Base-by-base conservation (phyloP, 2,113 vertebrate species). In the Nycticorax nycticorax region DNA sequence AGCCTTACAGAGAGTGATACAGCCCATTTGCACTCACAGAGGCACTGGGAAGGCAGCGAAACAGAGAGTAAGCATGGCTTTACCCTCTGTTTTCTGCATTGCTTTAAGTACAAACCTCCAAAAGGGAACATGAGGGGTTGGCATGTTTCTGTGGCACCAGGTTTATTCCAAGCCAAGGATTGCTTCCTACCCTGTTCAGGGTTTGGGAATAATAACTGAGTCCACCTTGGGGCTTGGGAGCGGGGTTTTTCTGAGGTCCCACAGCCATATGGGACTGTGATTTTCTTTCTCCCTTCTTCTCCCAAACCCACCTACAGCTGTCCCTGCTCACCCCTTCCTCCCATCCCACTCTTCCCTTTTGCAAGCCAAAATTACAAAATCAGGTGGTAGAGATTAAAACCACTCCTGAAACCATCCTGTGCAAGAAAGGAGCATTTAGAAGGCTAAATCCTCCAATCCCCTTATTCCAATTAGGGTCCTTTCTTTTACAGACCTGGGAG, bases 371-470 rank as follows among this genome's bases (percentile, higher is more conserved):
- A 43, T 62, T 55, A 77, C 22, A 10, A 50, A 85, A 92, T 96
- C 97, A 91, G 82, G 88, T 78, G 89, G 73, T 74, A 91, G 92
- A 95, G 92, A 93, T 96, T 95, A 97, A 91, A 93, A 27, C 55
- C 45, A 62, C 76, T 91, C 85, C 84, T 83, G 69, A 87, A 91
- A 85, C 69, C 62, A 89, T 71, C 80, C 86, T 72, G 50, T 77
- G 37, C 82, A 88, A 95, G 88, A 96, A 93, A 88, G 89, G 80
- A 95, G 83, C 71, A 89, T 92, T 96, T 89, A 92, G 85, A 80
- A 85, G 43, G 80, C 80, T 92, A 97, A 97, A 83, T 91, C 96
- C 89, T 69, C 63, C 95, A 96, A 93, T 97, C 95, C 56, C 95
- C 67, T 96, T 94, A 92, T 89, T 85, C 80, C 88, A 94, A 35